A percentile compares a stretch with the other conserved stretches of the same genome.
These are phyloP conservation scores for Styela plicata DNA, from an alignment of 23 tunicate species.

Conservation along the genomic window DNA sequence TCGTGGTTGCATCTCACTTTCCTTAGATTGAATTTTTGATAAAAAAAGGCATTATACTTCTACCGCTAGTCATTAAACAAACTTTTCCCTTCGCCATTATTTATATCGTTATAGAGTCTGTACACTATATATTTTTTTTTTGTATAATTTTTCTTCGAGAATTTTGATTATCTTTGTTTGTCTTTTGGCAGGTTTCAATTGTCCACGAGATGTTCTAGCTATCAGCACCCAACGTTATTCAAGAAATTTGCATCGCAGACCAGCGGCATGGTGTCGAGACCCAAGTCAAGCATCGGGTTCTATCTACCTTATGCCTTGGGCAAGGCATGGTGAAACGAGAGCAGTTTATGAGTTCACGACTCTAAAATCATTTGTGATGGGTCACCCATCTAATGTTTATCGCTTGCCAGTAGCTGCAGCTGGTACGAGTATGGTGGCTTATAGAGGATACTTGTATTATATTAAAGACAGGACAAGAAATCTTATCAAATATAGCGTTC, in stretches of 20 bases:
- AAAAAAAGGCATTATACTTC: too few species aligned
- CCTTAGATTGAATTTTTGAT: too few species aligned
- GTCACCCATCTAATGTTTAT: slow-evolving; percentile 20
- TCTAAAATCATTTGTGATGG: slow-evolving; percentile 27
- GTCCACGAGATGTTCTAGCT: not conserved
- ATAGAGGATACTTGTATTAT: slow-evolving; percentile 52
- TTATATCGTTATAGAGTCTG: too few species aligned
- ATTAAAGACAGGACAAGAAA: slow-evolving; percentile 27
- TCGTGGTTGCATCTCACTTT: too few species aligned
- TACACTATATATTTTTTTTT: too few species aligned
- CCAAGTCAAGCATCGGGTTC: not conserved
- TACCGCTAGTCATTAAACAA: too few species aligned
- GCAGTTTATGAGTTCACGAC: not conserved
- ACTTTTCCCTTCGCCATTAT: too few species aligned
- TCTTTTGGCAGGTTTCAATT: too few species aligned
- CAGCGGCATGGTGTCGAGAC: slow-evolving; percentile 8
- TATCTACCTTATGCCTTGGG: slow-evolving; percentile 14
- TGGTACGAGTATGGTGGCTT: slow-evolving; percentile 45
- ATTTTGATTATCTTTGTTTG: too few species aligned
- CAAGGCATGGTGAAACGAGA: slow-evolving; percentile 5
- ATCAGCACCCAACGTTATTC: slow-evolving; percentile 1
- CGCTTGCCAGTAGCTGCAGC: slow-evolving; percentile 30
- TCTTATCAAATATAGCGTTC: not conserved
- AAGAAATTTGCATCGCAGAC: slow-evolving; percentile 17
- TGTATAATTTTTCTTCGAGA: too few species aligned